phyloP scores from a whole-genome alignment of 2,888 invertebrate genomes.

The Ennomos fuscantarius region DNA sequence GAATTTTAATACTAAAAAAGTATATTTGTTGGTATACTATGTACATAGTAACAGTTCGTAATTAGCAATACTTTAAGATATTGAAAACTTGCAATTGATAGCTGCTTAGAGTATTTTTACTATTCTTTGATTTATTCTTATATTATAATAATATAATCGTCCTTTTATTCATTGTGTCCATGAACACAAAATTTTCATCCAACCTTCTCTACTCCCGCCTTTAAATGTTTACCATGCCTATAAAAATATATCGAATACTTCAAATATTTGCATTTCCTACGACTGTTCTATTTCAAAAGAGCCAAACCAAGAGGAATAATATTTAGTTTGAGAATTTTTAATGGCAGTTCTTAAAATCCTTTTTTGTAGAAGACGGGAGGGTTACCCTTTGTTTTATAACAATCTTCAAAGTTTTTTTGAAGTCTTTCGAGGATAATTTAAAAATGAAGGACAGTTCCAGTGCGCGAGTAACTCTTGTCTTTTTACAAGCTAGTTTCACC shows the following conservation, averaged over 20 bases:
- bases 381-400: constrained; percentile 63
- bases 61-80: no score
- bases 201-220: constrained; percentile 5
- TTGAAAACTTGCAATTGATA: no score
- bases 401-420: constrained; percentile 45
- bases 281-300: constrained; percentile 47
- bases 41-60: no score
- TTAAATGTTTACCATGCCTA: constrained; percentile 35
- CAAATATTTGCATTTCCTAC: constrained; percentile 40
- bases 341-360: constrained; percentile 51
- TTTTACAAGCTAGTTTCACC: no score
- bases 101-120: no score
- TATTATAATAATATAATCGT: no score
- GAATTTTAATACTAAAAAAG: no score
- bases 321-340: constrained; percentile 53
- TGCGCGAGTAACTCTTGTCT: no score
- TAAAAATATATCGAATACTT: constrained; percentile 31
- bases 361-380: constrained; percentile 51
- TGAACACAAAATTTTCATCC: not conserved
- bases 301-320: constrained; percentile 50
- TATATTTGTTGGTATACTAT: no score
- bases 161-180: no score
- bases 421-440: not conserved
- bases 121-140: no score
- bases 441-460: not conserved